Evolutionary conservation across 1,140 invertebrate genomes (phyloP).

Genomic region (Pentalonia nigronervosa): DNA sequence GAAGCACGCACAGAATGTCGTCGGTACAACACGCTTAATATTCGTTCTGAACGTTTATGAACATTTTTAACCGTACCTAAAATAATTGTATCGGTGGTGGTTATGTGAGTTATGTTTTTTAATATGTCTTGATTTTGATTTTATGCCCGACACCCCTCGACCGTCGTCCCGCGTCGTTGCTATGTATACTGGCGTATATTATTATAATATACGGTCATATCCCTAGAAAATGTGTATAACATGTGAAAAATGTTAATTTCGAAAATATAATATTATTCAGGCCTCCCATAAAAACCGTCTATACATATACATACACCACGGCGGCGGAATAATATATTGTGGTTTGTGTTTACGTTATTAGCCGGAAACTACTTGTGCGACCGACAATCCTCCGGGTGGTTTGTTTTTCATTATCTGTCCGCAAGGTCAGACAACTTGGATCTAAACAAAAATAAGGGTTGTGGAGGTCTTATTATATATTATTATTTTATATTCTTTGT

Average conservation of each 20-base stretch:
- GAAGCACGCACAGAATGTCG: neutral
- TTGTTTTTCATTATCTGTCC: conserved; percentile 50
- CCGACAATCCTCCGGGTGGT: conserved; percentile 9
- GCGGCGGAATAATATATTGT: neutral
- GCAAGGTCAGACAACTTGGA: neutral
- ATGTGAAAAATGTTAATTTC: conserved; percentile 33
- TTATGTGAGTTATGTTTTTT: neutral
- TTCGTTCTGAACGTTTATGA: neutral
- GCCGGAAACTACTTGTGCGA: conserved; percentile 53
- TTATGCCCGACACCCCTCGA: neutral
- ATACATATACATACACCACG: neutral
- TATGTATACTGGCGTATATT: neutral
- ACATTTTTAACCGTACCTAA: neutral
- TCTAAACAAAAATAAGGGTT: conserved; percentile 44
- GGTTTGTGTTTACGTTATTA: conserved; percentile 46
- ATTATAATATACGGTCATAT: neutral
- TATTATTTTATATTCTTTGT: neutral
- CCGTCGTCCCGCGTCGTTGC: neutral
- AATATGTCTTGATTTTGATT: neutral
- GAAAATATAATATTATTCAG: conserved; percentile 29
- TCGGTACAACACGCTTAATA: neutral
- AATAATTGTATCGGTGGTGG: neutral
- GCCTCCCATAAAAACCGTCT: neutral
- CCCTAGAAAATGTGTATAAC: conserved; percentile 12
- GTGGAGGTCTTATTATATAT: neutral